Evolutionary conservation across 2,888 invertebrate species (phyloP).

Genomic region (Dromius quadrimaculatus): DNA sequence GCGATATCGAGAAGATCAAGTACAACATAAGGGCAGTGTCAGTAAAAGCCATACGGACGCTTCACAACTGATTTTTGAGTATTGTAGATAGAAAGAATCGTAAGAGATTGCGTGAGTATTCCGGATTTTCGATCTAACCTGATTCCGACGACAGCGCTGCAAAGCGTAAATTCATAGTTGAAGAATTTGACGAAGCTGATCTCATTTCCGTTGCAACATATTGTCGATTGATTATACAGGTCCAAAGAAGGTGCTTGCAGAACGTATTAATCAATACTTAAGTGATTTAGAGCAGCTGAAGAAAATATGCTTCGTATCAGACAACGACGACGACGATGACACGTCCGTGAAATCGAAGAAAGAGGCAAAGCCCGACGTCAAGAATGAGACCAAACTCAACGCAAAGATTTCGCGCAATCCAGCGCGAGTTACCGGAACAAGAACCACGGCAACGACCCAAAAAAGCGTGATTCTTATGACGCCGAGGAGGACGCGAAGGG

Average conservation of each 20-base stretch:
- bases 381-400: too few relatives aligned
- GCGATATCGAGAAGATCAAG: background rate
- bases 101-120: conserved; percentile 10
- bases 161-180: background rate
- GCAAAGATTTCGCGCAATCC: too few relatives aligned
- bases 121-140: conserved; percentile 12
- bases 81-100: conserved; percentile 6
- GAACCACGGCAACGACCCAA: too few relatives aligned
- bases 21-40: conserved; percentile 12
- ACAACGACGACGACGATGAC: conserved; percentile 4
- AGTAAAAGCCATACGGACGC: conserved; percentile 12
- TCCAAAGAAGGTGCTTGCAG: conserved; percentile 1
- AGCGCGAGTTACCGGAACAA: too few relatives aligned
- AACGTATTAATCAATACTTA: conserved; percentile 9
- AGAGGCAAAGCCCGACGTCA: background rate
- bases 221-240: conserved; percentile 15
- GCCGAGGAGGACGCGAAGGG: too few relatives aligned
- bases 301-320: background rate
- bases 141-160: conserved; percentile 21
- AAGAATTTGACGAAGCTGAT: conserved; percentile 3
- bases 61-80: conserved; percentile 20
- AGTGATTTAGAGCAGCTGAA: background rate
- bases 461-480: too few relatives aligned
- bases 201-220: conserved; percentile 3
- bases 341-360: background rate